These are phyloP conservation scores for Phalacrocorax carbo DNA, from an alignment of 2,113 vertebrate species.

Conservation along the genomic window DNA sequence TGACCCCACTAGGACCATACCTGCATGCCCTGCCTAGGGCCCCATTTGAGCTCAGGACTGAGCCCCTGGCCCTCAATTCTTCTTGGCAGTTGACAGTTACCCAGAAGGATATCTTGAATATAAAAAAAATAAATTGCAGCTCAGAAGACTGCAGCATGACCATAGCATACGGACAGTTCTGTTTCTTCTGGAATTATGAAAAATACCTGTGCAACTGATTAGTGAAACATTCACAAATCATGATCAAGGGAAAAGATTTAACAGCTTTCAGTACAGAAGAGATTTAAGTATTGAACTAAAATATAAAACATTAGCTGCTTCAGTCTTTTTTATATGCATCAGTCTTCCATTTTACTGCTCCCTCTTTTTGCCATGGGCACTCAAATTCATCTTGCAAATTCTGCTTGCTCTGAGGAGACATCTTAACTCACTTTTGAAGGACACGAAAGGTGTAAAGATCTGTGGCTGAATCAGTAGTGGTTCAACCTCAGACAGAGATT, in stretches of 20 bases:
- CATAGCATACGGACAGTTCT: neutral
- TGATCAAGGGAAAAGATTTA: neutral
- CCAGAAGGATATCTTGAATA: neutral
- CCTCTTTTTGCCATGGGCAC: neutral
- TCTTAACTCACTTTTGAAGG: neutral
- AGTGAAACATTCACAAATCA: neutral
- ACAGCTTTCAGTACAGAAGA: neutral
- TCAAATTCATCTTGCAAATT: neutral
- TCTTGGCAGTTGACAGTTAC: neutral
- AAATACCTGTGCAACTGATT: neutral
- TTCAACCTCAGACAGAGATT: neutral
- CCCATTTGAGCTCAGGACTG: neutral
- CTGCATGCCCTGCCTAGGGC: fast-evolving
- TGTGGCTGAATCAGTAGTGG: neutral
- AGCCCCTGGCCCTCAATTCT: neutral
- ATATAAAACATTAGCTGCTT: neutral
- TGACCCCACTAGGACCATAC: neutral
- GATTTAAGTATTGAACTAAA: neutral
- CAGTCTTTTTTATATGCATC: neutral
- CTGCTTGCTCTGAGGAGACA: neutral
- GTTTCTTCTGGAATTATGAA: neutral
- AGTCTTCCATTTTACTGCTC: neutral
- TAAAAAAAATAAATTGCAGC: neutral
- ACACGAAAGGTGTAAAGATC: neutral
- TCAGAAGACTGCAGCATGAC: neutral